Evolutionary conservation across 2,888 invertebrate genomes (phyloP).

Genomic region (Meteorus colon): DNA sequence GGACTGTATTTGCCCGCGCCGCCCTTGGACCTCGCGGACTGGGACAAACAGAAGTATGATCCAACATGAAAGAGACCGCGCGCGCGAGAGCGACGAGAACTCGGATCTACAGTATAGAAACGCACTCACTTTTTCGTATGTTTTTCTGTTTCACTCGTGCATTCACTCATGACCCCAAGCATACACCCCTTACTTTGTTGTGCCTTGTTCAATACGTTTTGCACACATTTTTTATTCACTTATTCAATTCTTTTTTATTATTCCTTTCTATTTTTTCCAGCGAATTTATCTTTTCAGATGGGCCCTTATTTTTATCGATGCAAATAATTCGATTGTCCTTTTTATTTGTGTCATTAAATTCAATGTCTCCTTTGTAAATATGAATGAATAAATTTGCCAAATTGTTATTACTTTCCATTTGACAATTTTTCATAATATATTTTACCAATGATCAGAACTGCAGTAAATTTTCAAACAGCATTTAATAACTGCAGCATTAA

Average conservation of each 20-base stretch:
- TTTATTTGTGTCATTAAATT: background rate
- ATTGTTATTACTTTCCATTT: background rate
- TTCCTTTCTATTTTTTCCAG: constrained; percentile 60
- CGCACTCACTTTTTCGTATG: background rate
- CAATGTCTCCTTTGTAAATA: background rate
- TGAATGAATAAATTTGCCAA: background rate
- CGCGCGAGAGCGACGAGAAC: constrained; percentile 21
- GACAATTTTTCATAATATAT: background rate
- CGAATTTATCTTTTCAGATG: constrained; percentile 51
- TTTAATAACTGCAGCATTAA: too few relatives aligned
- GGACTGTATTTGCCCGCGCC: constrained; percentile 24
- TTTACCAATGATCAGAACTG: too few relatives aligned
- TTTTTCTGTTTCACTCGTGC: background rate
- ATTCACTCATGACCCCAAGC: background rate
- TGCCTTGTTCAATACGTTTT: background rate
- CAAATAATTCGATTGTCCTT: constrained; percentile 25
- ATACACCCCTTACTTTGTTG: constrained; percentile 27
- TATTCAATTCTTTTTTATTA: constrained; percentile 33
- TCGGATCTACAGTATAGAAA: background rate
- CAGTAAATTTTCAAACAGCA: too few relatives aligned
- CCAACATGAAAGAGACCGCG: constrained; percentile 69
- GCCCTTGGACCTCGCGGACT: constrained; percentile 48
- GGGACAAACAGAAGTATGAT: constrained; percentile 69
- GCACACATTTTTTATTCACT: too few relatives aligned
- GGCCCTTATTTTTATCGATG: constrained; percentile 13